These are phyloP conservation scores for Tiliacea citrago DNA, from an alignment of 2,888 invertebrate genomes.

Conservation along the genomic window DNA sequence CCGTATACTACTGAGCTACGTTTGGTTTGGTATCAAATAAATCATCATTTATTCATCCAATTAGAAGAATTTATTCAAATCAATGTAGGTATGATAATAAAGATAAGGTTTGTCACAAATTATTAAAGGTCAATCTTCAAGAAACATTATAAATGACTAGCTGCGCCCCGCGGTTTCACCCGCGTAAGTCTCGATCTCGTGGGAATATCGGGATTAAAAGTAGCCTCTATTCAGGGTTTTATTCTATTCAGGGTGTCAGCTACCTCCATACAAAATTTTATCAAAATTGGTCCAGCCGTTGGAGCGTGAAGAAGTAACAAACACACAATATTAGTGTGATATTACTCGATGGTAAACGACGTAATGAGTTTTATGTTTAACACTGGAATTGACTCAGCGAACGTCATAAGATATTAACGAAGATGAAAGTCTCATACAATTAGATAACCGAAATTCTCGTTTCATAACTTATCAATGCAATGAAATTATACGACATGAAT, in stretches of 20 bases:
- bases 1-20: neutral
- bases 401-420: slow-evolving; percentile 57
- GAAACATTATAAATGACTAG: slow-evolving; percentile 41
- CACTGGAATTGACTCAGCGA: slow-evolving; percentile 58
- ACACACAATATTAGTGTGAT: no score
- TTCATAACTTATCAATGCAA: slow-evolving; percentile 68
- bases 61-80: slow-evolving; percentile 26
- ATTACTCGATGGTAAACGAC: slow-evolving; percentile 26
- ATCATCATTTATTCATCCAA: slow-evolving; percentile 18
- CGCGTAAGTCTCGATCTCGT: no score
- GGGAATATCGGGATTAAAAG: no score
- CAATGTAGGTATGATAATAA: slow-evolving; percentile 13
- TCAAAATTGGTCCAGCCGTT: no score
- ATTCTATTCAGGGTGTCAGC: no score
- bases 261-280: no score
- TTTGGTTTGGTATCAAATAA: slow-evolving; percentile 14
- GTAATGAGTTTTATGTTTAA: slow-evolving; percentile 55
- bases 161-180: no score
- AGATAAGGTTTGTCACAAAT: slow-evolving; percentile 27
- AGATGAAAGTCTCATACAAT: slow-evolving; percentile 68
- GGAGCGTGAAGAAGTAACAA: no score
- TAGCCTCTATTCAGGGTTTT: no score
- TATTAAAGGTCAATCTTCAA: slow-evolving; percentile 34
- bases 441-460: slow-evolving; percentile 65
- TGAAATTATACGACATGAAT: slow-evolving; percentile 46